Percentiles rank a stretch among this genome's conserved stretches.
Conservation (phyloP, 2,113 vertebrate genomes). For the Rostratula benghalensis region DNA sequence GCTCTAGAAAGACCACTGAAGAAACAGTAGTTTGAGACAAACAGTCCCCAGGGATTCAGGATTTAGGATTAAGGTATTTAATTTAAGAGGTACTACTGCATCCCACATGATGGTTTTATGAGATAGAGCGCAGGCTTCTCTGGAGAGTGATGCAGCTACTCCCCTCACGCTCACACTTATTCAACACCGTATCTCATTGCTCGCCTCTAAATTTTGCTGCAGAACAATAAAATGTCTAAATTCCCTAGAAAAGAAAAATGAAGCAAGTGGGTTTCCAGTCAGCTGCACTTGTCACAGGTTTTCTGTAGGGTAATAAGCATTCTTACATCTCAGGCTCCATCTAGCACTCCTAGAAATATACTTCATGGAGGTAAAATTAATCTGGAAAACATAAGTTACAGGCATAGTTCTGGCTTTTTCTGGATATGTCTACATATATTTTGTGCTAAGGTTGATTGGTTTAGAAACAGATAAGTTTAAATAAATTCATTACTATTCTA, state of each 20-base stretch:
- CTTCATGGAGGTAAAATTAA: background rate
- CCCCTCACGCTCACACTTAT: background rate
- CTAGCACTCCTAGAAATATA: background rate
- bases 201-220: background rate
- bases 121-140: background rate
- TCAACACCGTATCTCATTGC: background rate
- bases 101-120: fast-evolving
- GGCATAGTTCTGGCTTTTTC: background rate
- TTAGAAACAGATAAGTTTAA: background rate
- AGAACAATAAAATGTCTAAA: background rate
- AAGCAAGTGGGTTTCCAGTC: background rate
- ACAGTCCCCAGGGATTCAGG: fast-evolving
- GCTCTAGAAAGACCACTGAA: background rate
- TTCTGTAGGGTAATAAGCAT: background rate
- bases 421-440: background rate
- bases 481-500: background rate
- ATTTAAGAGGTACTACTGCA: background rate
- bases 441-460: background rate
- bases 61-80: background rate
- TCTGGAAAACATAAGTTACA: background rate
- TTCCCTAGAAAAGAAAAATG: background rate
- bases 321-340: background rate
- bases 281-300: background rate
- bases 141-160: background rate
- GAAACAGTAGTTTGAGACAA: background rate